Evolutionary conservation across 2,888 invertebrate species (phyloP), one percentile per base, ranked within the genome.

Genomic region (Morpho achilles): DNA sequence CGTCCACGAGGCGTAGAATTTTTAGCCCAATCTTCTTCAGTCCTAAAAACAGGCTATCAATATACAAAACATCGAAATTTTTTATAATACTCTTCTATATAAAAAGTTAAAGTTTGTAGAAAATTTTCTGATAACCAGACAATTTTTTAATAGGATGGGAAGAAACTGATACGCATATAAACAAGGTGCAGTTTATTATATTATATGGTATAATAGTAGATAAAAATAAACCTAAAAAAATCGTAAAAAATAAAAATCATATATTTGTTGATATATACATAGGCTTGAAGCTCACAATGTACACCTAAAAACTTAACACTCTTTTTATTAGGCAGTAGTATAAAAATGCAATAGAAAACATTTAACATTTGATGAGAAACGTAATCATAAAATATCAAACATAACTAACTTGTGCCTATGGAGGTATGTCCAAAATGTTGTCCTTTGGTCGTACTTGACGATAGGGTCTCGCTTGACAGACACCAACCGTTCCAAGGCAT

Each of bases 341-440:
- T 32, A 5, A 32, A 32, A 32, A 32, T 32, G 32, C 32, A 32
- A 32, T 32, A 5, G 32, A 5, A 32, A 32, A 5, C 5, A 32
- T 32, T 5, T 32, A 32, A 32, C 32, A 3, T 32, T 5, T 32
- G 16, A 16, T 16, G 1, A 16, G 16, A 16, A 16, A 16, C 16
- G 1, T 32, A 32, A 32, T 5, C 5, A 32, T 32, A 32, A 32
- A 43, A 43, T 3, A 43, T 3, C 0, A 43, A 43, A 43, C 43
- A 32, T 32, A 46, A 52, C 55, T 60, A 47, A 89, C 90, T 83
- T 87, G 75, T 94, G 93, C 58, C 97, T 92, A 80, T 98, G 98
- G 57, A 98, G 88, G 80, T 98, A 98, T n/a, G 98, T 96, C 99
- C 99, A 99, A 41, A 97, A 94, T 72, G 98, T 98, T 5, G 96